Percentiles rank a stretch among this genome's conserved stretches.
Conservation (phyloP, 2,113 vertebrate species). For the Apteryx owenii region DNA sequence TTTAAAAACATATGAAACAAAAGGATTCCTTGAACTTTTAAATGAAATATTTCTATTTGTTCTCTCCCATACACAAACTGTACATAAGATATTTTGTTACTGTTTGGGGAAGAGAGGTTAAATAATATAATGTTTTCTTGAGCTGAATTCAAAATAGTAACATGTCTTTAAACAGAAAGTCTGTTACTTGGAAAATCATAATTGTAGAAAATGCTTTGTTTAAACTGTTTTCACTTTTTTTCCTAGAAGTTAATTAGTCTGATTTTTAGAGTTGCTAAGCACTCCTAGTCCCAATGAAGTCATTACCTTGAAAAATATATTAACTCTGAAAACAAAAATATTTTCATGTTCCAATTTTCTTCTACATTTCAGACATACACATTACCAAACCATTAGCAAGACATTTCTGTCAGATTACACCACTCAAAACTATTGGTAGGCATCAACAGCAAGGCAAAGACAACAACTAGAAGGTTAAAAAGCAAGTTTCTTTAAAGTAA, state of each 20-base stretch:
- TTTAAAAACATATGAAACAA: not conserved
- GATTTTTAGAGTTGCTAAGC: not conserved
- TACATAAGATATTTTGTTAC: not conserved
- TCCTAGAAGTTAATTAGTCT: not conserved
- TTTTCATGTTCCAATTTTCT: not conserved
- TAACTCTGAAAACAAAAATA: not conserved
- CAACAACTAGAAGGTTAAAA: not conserved
- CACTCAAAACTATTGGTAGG: not conserved
- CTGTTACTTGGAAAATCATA: rapidly evolving
- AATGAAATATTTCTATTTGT: not conserved
- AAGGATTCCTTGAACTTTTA: not conserved
- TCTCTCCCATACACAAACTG: not conserved
- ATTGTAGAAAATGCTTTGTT: not conserved
- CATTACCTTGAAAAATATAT: not conserved
- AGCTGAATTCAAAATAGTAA: not conserved
- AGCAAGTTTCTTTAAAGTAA: not conserved
- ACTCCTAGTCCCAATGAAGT: not conserved
- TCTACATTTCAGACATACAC: not conserved
- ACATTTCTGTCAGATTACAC: not conserved
- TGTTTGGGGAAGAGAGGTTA: not conserved
- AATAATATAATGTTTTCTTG: not conserved
- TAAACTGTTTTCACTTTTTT: not conserved
- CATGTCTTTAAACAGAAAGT: not conserved
- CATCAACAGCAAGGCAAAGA: not conserved
- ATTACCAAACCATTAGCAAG: not conserved